Percentiles rank a stretch among this genome's conserved stretches.
Conservation (phyloP, 2,113 vertebrate genomes). For the Delphinus delphis region DNA sequence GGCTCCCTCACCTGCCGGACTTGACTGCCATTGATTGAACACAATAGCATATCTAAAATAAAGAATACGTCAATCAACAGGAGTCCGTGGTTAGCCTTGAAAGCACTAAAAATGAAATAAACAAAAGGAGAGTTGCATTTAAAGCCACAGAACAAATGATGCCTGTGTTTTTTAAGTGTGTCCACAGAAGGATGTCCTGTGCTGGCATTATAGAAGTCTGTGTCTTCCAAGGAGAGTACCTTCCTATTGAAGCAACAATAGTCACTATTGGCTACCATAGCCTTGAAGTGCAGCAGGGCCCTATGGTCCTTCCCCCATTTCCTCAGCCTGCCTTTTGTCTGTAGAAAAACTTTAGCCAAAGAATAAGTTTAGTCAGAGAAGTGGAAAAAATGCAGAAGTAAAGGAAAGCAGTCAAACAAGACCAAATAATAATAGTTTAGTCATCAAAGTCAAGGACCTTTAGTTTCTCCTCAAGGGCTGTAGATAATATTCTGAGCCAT, state of each 20-base stretch:
- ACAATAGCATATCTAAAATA: constrained; percentile 30
- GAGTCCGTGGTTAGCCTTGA: constrained; percentile 38
- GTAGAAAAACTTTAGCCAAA: background rate
- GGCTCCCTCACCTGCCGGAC: background rate
- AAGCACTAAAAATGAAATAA: constrained; percentile 57
- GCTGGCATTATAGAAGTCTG: background rate
- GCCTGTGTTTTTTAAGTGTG: background rate
- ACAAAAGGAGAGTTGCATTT: background rate
- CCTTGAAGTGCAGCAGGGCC: background rate
- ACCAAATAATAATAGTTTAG: background rate
- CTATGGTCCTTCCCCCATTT: background rate
- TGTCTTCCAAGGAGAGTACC: background rate
- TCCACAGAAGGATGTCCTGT: background rate
- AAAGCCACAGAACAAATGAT: background rate
- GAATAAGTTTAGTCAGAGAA: background rate
- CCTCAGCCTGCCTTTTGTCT: background rate
- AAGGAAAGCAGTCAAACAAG: background rate
- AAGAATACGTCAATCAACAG: background rate
- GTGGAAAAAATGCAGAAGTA: background rate
- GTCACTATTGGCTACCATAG: background rate
- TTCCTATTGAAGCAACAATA: background rate
- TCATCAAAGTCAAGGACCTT: background rate
- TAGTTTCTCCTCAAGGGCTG: background rate
- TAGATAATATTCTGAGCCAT: background rate
- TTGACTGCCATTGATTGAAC: constrained; percentile 30